These are phyloP conservation scores for Phyllotreta striolata DNA, from an alignment of 2,888 invertebrate genomes.

Conservation along the genomic window DNA sequence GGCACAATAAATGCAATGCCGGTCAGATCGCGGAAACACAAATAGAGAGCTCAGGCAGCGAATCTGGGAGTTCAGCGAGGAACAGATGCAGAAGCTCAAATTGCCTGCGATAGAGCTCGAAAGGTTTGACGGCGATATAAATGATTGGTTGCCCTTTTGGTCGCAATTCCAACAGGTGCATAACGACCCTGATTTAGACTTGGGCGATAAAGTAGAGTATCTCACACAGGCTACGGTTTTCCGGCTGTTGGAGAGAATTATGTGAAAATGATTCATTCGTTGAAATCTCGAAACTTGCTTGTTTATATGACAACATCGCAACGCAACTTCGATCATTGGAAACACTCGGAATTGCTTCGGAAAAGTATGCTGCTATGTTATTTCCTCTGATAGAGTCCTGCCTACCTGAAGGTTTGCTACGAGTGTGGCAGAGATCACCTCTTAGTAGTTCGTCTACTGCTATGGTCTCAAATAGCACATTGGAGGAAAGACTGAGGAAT, in stretches of 20 bases:
- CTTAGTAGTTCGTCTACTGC: too few species aligned
- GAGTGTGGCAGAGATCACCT: conserved; percentile 41
- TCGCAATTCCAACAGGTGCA: conserved; percentile 25
- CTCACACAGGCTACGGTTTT: conserved; percentile 20
- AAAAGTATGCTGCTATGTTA: conserved; percentile 46
- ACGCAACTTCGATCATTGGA: conserved; percentile 47
- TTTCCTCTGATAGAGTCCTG: conserved; percentile 49
- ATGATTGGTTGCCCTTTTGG: conserved; percentile 3
- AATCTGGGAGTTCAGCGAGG: too few species aligned
- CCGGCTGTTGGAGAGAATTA: too few species aligned
- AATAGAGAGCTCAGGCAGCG: too few species aligned
- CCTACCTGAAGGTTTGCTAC: conserved; percentile 45
- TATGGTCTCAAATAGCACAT: background rate
- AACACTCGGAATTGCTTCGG: conserved; percentile 43
- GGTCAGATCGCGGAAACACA: too few species aligned
- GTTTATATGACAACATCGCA: conserved; percentile 46
- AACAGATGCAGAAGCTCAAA: too few species aligned
- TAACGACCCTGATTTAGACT: conserved; percentile 5
- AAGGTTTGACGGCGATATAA: background rate
- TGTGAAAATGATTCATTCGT: too few species aligned
- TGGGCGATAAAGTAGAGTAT: conserved; percentile 23
- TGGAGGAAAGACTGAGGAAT: conserved; percentile 15
- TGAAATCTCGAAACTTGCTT: conserved; percentile 19
- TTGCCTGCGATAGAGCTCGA: background rate
- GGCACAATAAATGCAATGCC: too few species aligned